Evolutionary conservation across 1,140 invertebrate species (phyloP), one percentile per base, ranked within the genome.

Genomic region (Tribolium castaneum): DNA sequence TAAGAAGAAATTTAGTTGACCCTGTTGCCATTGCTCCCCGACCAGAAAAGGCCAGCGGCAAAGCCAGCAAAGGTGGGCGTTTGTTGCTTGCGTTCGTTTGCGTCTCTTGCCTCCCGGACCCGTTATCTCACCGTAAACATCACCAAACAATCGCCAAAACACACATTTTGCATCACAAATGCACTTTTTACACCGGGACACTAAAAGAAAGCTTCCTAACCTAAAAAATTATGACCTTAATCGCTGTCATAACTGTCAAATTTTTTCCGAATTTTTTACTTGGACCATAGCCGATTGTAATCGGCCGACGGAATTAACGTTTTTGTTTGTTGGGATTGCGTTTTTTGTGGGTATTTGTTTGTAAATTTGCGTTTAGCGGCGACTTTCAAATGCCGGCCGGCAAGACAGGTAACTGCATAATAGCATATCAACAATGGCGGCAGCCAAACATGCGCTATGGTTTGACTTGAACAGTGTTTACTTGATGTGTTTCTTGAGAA

Each of bases 1-100:
- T 75, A 89, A 87, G 84, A 88, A 89, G 87, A 89, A 87, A 87
- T 86, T 86, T 85, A 89, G 88, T 88, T 89, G 88, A 89, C 88
- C 86, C 82, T 84, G 78, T 82, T 82, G 82, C 82, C 83, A 85
- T 85, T 83, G 83, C 82, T 82, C 81, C 83, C 75, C 79, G 78
- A 82, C 80, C 82, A 80, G 81, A 84, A 83, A 84, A 82, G 82
- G 83, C 83, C 80, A 83, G 82, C 85, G 83, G 84, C 83, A 84
- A 81, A 84, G 84, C 84, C 85, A 83, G 82, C 80, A 82, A 87
- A 87, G 86, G 87, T 87, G 85, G 85, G 85, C 83, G 76, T 81
- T 51, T 72, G 49, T 51, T 71, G 19, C 54, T 51, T 71, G 54
- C 54, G 54, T 30, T 59, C 54, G 22, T 59, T 59, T 59, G 3